Percentiles rank a stretch among this genome's conserved stretches.
Evolutionary conservation across 1,140 invertebrate species (phyloP).

Genomic region (Drosophila tsacasi): DNA sequence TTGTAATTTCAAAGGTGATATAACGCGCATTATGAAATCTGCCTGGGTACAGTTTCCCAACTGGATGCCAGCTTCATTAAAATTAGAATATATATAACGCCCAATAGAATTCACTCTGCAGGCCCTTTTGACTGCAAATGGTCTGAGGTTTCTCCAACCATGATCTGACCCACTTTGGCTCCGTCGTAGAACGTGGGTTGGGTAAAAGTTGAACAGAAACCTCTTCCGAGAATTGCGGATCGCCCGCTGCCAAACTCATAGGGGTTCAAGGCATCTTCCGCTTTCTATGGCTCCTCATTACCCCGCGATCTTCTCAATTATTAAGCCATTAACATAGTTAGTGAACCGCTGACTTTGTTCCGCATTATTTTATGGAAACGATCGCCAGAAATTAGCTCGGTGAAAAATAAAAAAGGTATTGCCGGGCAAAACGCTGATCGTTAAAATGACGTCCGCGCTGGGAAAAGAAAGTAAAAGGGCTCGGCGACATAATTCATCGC

Average conservation of each 20-base stretch:
- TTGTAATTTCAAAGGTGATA: slow-evolving; percentile 32
- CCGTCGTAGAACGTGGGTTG: slow-evolving; percentile 11
- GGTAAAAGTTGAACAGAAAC: slow-evolving; percentile 27
- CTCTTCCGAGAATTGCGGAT: slow-evolving; percentile 34
- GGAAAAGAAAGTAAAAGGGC: slow-evolving; percentile 79
- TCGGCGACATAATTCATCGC: slow-evolving; percentile 70
- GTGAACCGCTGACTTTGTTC: slow-evolving; percentile 31
- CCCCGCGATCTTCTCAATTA: slow-evolving; percentile 56
- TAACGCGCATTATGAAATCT: slow-evolving; percentile 41
- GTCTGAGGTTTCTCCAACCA: neutral
- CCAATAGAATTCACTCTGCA: neutral
- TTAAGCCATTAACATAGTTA: slow-evolving; percentile 66
- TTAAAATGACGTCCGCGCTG: slow-evolving; percentile 40
- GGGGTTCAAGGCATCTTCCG: slow-evolving; percentile 33
- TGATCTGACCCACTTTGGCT: slow-evolving; percentile 10
- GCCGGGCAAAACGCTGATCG: slow-evolving; percentile 29
- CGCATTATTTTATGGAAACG: slow-evolving; percentile 37
- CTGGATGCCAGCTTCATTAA: neutral
- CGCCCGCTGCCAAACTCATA: slow-evolving; percentile 17
- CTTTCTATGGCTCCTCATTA: slow-evolving; percentile 38
- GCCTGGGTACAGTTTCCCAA: neutral
- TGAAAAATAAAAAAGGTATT: slow-evolving; percentile 35
- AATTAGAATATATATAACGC: neutral
- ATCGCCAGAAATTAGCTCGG: slow-evolving; percentile 43
- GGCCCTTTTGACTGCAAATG: neutral